These are phyloP conservation scores for Percopsis transmontana DNA, from an alignment of 2,113 vertebrate genomes.

Conservation along the genomic window DNA sequence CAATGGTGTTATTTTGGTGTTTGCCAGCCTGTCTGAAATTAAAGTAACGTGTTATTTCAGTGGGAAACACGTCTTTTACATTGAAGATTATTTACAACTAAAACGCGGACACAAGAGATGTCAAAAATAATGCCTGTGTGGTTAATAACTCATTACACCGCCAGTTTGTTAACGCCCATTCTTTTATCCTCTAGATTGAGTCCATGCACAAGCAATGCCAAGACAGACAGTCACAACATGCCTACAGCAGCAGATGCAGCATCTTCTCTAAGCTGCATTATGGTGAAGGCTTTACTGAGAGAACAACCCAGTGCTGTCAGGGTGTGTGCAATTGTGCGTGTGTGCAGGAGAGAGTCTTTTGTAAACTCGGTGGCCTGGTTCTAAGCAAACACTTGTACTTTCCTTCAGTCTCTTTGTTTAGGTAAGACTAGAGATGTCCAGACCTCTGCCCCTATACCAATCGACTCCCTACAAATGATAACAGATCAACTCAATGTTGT, in stretches of 20 bases:
- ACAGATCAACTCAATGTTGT: not conserved
- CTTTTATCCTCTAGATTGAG: conserved; percentile 21
- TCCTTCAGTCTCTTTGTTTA: conserved; percentile 32
- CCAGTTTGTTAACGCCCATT: conserved; percentile 21
- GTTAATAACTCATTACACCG: not conserved
- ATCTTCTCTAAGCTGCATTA: conserved; percentile 43
- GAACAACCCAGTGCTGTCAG: conserved; percentile 48
- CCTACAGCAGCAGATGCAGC: conserved; percentile 42
- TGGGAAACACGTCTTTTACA: too few species aligned
- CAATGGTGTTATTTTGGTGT: conserved; percentile 25
- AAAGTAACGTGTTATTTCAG: too few species aligned
- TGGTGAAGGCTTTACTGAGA: conserved; percentile 26
- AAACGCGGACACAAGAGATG: not conserved
- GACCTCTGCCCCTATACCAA: conserved; percentile 31
- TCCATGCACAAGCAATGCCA: conserved; percentile 10
- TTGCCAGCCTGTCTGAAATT: not conserved
- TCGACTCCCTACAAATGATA: conserved; percentile 2
- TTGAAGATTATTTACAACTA: too few species aligned
- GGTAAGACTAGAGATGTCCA: conserved; percentile 45
- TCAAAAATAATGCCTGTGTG: not conserved
- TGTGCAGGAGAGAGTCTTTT: conserved; percentile 40
- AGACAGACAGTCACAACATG: conserved; percentile 21
- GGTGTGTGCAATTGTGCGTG: conserved; percentile 6
- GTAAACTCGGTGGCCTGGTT: conserved; percentile 46
- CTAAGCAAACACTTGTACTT: conserved; percentile 45